phyloP scores from a whole-genome alignment of 2,113 vertebrate genomes.

The Leucosticte australis region DNA sequence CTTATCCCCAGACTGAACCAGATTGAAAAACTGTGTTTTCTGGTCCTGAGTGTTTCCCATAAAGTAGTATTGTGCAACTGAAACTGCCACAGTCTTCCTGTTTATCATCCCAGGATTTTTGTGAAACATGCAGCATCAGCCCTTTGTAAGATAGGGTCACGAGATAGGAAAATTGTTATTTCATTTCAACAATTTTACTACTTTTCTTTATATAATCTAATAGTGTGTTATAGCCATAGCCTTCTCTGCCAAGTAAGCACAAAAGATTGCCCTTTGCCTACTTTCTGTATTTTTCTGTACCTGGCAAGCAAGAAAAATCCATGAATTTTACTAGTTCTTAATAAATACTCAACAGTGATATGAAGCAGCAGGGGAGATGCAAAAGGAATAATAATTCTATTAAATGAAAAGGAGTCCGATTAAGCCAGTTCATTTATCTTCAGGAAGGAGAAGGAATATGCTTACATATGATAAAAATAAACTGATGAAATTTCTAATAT shows the following conservation, averaged over 20 bases:
- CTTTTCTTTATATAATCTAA: constrained; percentile 52
- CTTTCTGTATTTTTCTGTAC: constrained; percentile 48
- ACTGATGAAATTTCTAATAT: constrained; percentile 66
- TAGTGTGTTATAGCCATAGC: constrained; percentile 6
- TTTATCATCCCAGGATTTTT: neutral
- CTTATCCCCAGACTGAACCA: neutral
- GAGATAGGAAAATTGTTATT: constrained; percentile 2
- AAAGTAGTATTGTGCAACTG: neutral
- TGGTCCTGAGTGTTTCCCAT: neutral
- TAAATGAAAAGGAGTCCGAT: constrained; percentile 68
- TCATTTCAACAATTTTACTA: constrained; percentile 48
- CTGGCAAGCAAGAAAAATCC: constrained; percentile 56
- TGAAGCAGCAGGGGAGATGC: constrained; percentile 70
- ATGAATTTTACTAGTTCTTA: constrained; percentile 69
- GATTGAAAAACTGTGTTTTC: neutral
- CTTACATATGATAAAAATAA: constrained; percentile 68
- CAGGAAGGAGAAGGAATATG: constrained; percentile 65
- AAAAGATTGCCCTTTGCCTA: constrained; percentile 54
- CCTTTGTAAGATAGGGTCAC: neutral
- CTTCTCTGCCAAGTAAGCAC: constrained; percentile 60
- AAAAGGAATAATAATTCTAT: constrained; percentile 73
- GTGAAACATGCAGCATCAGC: neutral
- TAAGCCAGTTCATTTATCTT: constrained; percentile 67
- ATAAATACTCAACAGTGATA: constrained; percentile 69
- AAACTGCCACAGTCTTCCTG: neutral